phyloP scores from a whole-genome alignment of 2,797 vertebrate species.

The Choloepus didactylus region DNA sequence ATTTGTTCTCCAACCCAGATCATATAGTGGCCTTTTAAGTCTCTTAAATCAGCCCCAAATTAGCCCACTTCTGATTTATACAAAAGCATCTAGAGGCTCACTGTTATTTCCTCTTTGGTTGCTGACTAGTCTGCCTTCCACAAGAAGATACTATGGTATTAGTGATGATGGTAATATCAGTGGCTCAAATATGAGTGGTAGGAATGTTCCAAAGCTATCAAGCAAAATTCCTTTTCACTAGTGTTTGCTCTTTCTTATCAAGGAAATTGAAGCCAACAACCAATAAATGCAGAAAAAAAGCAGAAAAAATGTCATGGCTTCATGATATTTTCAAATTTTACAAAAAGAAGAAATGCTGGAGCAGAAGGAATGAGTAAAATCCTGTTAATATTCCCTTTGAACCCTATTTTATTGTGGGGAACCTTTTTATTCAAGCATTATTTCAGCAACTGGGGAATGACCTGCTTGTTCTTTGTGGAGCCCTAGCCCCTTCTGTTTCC shows the following conservation, averaged over 20 bases:
- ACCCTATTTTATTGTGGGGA: background rate
- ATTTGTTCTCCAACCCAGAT: background rate
- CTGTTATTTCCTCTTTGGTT: background rate
- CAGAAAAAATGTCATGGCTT: no score
- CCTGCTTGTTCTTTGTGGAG: constrained; percentile 25
- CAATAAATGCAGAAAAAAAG: no score
- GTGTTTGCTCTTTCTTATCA: background rate
- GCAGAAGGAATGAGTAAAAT: constrained; percentile 12
- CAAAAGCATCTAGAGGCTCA: background rate
- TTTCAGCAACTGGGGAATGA: constrained; percentile 13
- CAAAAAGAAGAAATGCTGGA: background rate
- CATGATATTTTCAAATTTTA: background rate
- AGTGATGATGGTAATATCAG: background rate
- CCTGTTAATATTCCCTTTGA: constrained; percentile 14
- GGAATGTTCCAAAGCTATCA: background rate
- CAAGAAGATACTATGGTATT: background rate
- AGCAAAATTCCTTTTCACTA: background rate
- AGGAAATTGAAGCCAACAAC: background rate
- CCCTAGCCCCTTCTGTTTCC: constrained; percentile 47
- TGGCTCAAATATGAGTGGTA: background rate
- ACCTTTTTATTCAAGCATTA: background rate
- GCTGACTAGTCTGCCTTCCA: background rate
- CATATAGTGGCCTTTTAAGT: background rate
- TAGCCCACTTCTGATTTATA: background rate
- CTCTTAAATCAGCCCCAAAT: background rate